A percentile compares a stretch with the other conserved stretches of the same genome.
These are phyloP conservation scores for Cetoscarus ocellatus DNA, from an alignment of 2,797 vertebrate species.

Conservation along the genomic window DNA sequence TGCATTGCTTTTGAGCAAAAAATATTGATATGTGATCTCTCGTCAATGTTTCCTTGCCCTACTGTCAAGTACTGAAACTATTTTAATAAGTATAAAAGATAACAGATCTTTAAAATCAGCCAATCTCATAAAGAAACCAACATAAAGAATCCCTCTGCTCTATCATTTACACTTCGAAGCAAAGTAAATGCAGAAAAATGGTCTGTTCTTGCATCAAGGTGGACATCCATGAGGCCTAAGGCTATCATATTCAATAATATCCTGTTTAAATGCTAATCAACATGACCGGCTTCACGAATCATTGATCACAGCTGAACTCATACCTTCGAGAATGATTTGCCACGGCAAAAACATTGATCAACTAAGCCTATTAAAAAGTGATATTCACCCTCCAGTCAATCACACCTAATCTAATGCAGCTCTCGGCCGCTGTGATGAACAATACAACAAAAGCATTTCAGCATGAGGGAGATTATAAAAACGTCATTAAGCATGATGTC, in stretches of 20 bases:
- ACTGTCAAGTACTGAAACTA: background rate
- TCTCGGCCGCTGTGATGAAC: slow-evolving; percentile 45
- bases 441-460: slow-evolving; percentile 51
- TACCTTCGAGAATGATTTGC: slow-evolving; percentile 40
- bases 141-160: background rate
- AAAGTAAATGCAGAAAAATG: background rate
- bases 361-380: slow-evolving; percentile 32
- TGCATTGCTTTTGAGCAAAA: too few relatives aligned
- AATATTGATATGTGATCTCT: too few relatives aligned
- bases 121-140: background rate
- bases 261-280: slow-evolving; percentile 46
- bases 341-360: slow-evolving; percentile 61
- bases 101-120: background rate
- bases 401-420: slow-evolving; percentile 50
- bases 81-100: background rate
- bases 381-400: slow-evolving; percentile 49
- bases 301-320: slow-evolving; percentile 36
- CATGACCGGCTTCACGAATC: slow-evolving; percentile 9
- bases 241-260: slow-evolving; percentile 8
- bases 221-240: background rate
- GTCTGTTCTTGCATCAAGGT: background rate
- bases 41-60: too few relatives aligned
- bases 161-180: background rate
- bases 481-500: slow-evolving; percentile 41
- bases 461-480: slow-evolving; percentile 41